Evolutionary conservation across 23 tunicate species (phyloP), one percentile per base, ranked within the genome.

Genomic region (Diplosoma virens): DNA sequence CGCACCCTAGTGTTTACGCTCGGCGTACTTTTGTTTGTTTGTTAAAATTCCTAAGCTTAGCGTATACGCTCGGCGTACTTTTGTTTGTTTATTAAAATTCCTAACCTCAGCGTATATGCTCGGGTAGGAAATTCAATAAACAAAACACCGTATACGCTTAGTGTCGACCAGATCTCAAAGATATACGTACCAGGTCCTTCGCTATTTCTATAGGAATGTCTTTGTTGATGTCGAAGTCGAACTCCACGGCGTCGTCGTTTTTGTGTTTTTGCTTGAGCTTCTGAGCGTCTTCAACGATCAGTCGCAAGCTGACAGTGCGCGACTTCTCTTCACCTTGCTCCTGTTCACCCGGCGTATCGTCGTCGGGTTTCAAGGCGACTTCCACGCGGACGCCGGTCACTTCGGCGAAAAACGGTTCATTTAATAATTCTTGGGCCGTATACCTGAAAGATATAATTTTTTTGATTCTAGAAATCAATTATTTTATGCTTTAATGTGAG

Each of bases 201-300:
- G 97, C 92, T 18, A 92, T 92, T 28, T 84, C 92, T n/a, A 85
- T 87, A 28, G 97, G 97, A 37, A 85, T 92, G 69, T 92, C 97
- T 52, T 85, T 92, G 59, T 70, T 85, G 29, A 92, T 76, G 52
- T 92, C 92, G 58, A 92, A 92, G 1, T 71, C 90, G 29, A 92
- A 92, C 66, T 92, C 97, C 77, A 92, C 33, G 0, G 88, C 84
- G 31, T 92, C 97, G 46, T 85, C 97, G 41, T 89, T 89, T 46
- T 83, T 76, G 59, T 85, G 92, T 47, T 92, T 92, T 71, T 86
- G 87, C 66, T 85, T 92, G 50, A 75, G 77, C 54, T 84, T 92
- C 68, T 86, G 83, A n/a, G 87, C 82, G 46, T 92, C 97, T 20
- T 82, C 88, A 3, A 85, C 92, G 7, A 90, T 85, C 45, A 92